Percentiles rank a stretch among this genome's conserved stretches.
These are phyloP conservation scores for Choreutis nemorana DNA, from an alignment of 2,888 invertebrate species.

Conservation along the genomic window DNA sequence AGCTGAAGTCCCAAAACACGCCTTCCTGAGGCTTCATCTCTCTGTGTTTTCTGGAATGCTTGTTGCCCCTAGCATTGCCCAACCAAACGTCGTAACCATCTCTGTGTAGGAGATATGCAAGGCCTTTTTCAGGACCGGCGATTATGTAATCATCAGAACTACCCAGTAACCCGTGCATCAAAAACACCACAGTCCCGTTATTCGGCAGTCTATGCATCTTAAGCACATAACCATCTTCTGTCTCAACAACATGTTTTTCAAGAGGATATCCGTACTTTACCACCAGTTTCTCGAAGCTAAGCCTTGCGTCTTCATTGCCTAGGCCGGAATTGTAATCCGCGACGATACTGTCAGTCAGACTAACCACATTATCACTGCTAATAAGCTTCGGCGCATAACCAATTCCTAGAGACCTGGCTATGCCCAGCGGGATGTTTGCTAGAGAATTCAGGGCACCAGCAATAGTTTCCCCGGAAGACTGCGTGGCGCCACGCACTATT, in stretches of 20 bases:
- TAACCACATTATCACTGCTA: constrained; percentile 19
- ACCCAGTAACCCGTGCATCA: constrained; percentile 41
- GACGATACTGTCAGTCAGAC: constrained; percentile 17
- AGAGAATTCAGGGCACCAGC: constrained; percentile 16
- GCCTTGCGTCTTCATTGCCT: constrained; percentile 25
- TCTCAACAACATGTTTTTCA: constrained; percentile 26
- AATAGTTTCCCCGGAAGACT: too few relatives aligned
- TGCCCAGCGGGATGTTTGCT: constrained; percentile 15
- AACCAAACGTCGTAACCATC: constrained; percentile 80
- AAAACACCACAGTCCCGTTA: constrained; percentile 28
- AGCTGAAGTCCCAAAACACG: constrained; percentile 76
- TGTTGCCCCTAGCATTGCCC: constrained; percentile 79
- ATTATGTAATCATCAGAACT: constrained; percentile 40
- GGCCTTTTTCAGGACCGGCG: constrained; percentile 27
- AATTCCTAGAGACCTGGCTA: constrained; percentile 18
- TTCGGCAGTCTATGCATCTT: constrained; percentile 31
- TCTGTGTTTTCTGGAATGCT: constrained; percentile 67
- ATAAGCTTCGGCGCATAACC: constrained; percentile 14
- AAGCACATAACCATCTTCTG: constrained; percentile 35
- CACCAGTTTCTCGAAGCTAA: constrained; percentile 23
- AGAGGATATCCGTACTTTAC: constrained; percentile 30
- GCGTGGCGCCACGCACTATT: too few relatives aligned
- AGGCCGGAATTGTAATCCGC: constrained; percentile 19
- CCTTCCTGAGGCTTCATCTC: constrained; percentile 31
- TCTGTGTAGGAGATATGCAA: constrained; percentile 60